These are phyloP conservation scores for Merops nubicus DNA, from an alignment of 2,113 vertebrate genomes.

Conservation along the genomic window DNA sequence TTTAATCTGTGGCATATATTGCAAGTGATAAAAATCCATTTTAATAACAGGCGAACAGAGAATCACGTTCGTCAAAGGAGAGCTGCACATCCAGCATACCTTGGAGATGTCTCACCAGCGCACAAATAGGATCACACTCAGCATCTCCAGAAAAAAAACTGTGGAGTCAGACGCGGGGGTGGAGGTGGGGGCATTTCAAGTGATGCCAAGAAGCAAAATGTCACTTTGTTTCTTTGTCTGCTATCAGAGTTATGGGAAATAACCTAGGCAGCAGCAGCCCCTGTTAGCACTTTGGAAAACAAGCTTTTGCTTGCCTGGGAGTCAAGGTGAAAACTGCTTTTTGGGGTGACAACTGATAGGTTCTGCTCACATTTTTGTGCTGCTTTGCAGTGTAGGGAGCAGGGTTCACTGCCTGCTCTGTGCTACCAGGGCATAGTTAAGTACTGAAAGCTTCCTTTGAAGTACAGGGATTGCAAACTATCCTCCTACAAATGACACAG, in stretches of 20 bases:
- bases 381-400: neutral
- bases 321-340: neutral
- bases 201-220: slow-evolving; percentile 55
- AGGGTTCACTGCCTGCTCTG: neutral
- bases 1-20: neutral
- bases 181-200: neutral
- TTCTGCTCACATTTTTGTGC: neutral
- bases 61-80: neutral
- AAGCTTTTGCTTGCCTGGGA: neutral
- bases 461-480: neutral
- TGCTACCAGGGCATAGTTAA: neutral
- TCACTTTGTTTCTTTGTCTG: slow-evolving; percentile 34
- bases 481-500: neutral
- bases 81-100: slow-evolving; percentile 25
- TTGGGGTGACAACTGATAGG: neutral
- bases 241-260: neutral
- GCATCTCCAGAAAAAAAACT: slow-evolving; percentile 39
- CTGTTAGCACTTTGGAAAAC: neutral
- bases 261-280: neutral
- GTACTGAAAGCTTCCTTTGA: neutral
- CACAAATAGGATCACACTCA: slow-evolving; percentile 58
- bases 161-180: neutral
- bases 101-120: neutral
- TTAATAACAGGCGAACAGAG: neutral
- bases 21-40: neutral